These are phyloP conservation scores for Papilio aristodemus DNA, from an alignment of 1,140 invertebrate species.

Conservation along the genomic window DNA sequence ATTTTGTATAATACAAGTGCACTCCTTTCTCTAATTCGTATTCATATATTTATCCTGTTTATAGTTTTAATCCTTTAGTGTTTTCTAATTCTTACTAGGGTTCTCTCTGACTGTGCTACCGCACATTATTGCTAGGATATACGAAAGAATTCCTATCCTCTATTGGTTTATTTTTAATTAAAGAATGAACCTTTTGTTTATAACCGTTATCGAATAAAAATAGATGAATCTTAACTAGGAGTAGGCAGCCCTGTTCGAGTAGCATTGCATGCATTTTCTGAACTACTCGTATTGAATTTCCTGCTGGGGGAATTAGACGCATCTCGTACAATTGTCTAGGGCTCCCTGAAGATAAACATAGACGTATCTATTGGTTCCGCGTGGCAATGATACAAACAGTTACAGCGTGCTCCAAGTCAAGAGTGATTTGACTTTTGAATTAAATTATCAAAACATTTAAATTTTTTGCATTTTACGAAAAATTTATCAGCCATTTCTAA, in stretches of 20 bases:
- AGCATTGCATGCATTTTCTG: constrained; percentile 7
- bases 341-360: constrained; percentile 36
- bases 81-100: too few relatives aligned
- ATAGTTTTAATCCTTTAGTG: too few relatives aligned
- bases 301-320: constrained; percentile 25
- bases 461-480: too few relatives aligned
- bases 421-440: constrained; percentile 6
- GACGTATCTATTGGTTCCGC: constrained; percentile 39
- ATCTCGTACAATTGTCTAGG: constrained; percentile 28
- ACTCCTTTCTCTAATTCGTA: background rate
- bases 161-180: too few relatives aligned
- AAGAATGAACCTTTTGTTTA: too few relatives aligned
- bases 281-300: constrained; percentile 32
- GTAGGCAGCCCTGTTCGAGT: constrained; percentile 8
- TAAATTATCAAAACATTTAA: too few relatives aligned
- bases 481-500: too few relatives aligned
- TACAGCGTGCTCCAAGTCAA: constrained; percentile 28
- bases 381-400: constrained; percentile 38
- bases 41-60: background rate
- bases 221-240: background rate
- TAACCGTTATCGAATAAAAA: background rate
- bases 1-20: background rate
- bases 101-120: too few relatives aligned
- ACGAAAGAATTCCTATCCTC: too few relatives aligned
- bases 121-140: too few relatives aligned